Evolutionary conservation across 2,113 vertebrate species (phyloP).

Genomic region (Coreoperca whiteheadi): DNA sequence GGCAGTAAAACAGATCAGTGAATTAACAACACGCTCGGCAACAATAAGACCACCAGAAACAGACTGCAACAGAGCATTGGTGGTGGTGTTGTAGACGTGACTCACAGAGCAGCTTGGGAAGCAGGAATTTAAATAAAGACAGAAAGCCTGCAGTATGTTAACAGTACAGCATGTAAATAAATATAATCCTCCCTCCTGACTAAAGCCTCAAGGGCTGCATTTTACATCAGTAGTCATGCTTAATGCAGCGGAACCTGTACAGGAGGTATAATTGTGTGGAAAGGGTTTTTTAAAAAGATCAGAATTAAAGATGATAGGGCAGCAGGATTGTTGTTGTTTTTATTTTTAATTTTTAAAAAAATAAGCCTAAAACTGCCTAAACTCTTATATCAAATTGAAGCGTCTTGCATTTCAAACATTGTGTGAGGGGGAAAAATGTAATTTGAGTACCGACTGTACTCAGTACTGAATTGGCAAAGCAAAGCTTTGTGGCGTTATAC

Average conservation of each 20-base stretch:
- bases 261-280: background rate
- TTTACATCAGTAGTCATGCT: background rate
- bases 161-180: background rate
- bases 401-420: too few relatives aligned
- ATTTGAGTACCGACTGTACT: background rate
- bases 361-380: too few relatives aligned
- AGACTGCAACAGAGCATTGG: conserved; percentile 4
- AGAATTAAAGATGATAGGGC: background rate
- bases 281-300: background rate
- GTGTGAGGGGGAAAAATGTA: background rate
- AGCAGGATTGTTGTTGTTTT: too few relatives aligned
- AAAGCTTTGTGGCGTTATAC: background rate
- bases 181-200: background rate
- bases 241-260: background rate
- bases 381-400: too few relatives aligned
- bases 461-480: too few relatives aligned
- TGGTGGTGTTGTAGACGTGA: background rate
- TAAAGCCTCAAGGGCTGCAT: background rate
- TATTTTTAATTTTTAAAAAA: too few relatives aligned
- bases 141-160: background rate
- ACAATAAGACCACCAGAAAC: conserved; percentile 1
- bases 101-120: background rate
- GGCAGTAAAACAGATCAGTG: conserved; percentile 25
- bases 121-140: background rate
- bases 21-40: conserved; percentile 27